Evolutionary conservation across 2,888 invertebrate genomes (phyloP).

Genomic region (Melolontha melolontha): DNA sequence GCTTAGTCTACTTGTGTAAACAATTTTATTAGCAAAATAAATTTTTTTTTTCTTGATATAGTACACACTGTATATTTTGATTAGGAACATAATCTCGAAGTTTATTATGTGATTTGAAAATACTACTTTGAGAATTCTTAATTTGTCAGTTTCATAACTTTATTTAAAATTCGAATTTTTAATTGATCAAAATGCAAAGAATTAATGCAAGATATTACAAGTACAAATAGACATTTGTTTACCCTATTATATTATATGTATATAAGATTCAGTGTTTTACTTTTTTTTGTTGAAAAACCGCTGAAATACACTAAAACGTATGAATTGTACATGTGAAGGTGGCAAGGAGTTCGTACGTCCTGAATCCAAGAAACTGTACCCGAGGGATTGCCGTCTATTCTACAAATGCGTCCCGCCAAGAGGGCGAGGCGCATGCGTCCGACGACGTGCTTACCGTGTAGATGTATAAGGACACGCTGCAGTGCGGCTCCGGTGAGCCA

Average conservation of each 20-base stretch:
- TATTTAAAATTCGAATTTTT: too few species aligned
- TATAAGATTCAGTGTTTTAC: conserved; percentile 11
- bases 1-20: too few species aligned
- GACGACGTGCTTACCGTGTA: conserved; percentile 2
- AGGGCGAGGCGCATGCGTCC: conserved; percentile 26
- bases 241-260: conserved; percentile 3
- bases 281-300: conserved; percentile 47
- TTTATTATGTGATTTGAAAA: too few species aligned
- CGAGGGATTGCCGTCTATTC: conserved; percentile 58
- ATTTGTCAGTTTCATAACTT: too few species aligned
- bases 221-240: conserved; percentile 3
- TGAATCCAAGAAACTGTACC: conserved; percentile 60
- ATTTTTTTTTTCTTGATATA: too few species aligned
- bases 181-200: too few species aligned
- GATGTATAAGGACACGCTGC: conserved; percentile 55
- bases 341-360: conserved; percentile 54
- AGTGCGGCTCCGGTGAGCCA: conserved; percentile 59
- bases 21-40: too few species aligned
- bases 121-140: too few species aligned
- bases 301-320: conserved; percentile 54
- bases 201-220: not conserved
- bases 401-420: conserved; percentile 57
- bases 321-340: conserved; percentile 59
- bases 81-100: too few species aligned
- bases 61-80: too few species aligned